Evolutionary conservation across 2,888 invertebrate species (phyloP), one percentile per base, ranked within the genome.

Genomic region (Pilophorus perplexus): DNA sequence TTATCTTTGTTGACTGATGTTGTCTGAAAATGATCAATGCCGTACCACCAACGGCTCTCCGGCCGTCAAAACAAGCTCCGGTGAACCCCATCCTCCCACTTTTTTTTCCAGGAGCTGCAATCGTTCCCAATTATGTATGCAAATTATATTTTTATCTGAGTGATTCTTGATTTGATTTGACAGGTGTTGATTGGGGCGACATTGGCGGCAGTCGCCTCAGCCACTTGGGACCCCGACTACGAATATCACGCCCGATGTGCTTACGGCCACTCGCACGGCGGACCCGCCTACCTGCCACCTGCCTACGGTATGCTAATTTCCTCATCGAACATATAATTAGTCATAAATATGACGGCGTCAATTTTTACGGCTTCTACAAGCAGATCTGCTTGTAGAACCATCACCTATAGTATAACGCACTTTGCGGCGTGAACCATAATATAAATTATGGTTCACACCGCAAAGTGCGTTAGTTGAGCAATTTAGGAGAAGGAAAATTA

Each of bases 181-280:
- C 62, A 62, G 62, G 48, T 46, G 48, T 33, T 62, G 62, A 62
- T 48, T 48, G 52, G 64, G 6, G 64, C 64, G 18, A 52, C 52
- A 10, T 38, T 69, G 55, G 50, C 54, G 10, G 55, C 68, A 18
- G 46, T 48, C 2, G 52, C 22, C 6, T 66, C 69, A 12, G 70
- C 69, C 18, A 57, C 62, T 54, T 68, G 66, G 54, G 70, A 70
- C 27, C 70, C 70, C n/a, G 70, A 70, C 25, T 69, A 67, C 37
- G 70, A 70, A 40, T 68, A 70, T 46, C 70, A 68, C 33, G 48
- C 46, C 4, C 44, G 60, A 14, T 70, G 70, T 27, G 67, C 67
- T 23, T 67, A 70, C 64, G 67, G 67, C 18, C 69, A 67, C 38
- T 27, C 33, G 8, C 48, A 44, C 44, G 69, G 66, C 4, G 46